Evolutionary conservation across 2,797 vertebrate genomes (phyloP).

Genomic region (Acrossocheilus wenchowensis): DNA sequence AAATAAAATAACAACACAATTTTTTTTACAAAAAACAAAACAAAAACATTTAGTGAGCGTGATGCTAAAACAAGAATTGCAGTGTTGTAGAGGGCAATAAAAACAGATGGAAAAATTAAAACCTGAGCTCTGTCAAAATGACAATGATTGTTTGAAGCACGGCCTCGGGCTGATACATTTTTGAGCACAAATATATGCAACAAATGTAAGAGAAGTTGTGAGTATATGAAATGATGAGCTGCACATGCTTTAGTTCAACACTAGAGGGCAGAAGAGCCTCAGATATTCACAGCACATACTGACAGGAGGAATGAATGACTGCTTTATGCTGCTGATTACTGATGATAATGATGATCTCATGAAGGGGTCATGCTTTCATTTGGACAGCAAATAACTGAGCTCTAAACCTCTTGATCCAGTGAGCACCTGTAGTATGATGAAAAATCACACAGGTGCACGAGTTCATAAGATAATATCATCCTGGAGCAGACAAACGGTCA

Average conservation of each 20-base stretch:
- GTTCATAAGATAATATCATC: neutral
- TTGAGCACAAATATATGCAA: neutral
- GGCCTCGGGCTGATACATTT: neutral
- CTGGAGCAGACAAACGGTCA: neutral
- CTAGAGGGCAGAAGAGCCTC: slow-evolving; percentile 14
- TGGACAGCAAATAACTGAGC: neutral
- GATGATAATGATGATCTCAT: neutral
- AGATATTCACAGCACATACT: neutral
- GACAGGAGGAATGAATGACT: neutral
- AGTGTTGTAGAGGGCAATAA: neutral
- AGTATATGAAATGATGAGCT: neutral
- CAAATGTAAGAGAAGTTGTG: neutral
- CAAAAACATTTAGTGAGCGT: too few relatives aligned
- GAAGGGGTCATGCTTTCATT: neutral
- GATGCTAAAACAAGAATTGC: neutral
- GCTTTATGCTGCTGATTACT: neutral
- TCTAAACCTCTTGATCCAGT: too few relatives aligned
- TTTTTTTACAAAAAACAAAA: too few relatives aligned
- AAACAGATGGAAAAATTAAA: neutral
- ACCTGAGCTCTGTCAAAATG: neutral
- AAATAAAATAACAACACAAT: too few relatives aligned
- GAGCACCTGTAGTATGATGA: neutral
- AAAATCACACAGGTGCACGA: too few relatives aligned
- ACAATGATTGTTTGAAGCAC: neutral
- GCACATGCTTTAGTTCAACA: neutral